Evolutionary conservation across 2,888 invertebrate genomes (phyloP).

Genomic region (Lordiphosa andalusiaca): DNA sequence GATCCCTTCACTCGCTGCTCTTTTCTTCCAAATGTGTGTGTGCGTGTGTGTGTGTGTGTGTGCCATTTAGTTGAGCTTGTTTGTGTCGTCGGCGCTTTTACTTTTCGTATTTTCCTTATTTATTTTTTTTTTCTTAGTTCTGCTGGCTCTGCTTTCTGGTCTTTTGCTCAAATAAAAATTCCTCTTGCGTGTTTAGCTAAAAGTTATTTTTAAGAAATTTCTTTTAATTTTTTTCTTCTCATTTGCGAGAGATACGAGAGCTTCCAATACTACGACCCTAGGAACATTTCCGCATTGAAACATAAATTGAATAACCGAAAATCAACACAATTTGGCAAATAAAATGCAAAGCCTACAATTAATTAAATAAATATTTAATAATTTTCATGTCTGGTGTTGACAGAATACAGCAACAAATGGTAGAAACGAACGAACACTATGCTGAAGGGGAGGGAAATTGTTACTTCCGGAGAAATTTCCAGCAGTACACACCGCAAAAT

Average conservation of each 20-base stretch:
- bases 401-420: too few species aligned
- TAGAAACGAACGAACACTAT: too few species aligned
- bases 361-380: constrained; percentile 7
- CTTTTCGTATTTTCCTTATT: constrained; percentile 46
- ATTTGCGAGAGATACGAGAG: constrained; percentile 56
- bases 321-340: constrained; percentile 11
- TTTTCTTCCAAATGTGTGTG: constrained; percentile 38
- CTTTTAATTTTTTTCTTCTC: constrained; percentile 62
- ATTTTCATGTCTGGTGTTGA: background rate
- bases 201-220: constrained; percentile 79
- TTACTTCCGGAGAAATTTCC: too few species aligned
- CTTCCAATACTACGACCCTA: constrained; percentile 53
- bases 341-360: constrained; percentile 8
- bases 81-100: constrained; percentile 55
- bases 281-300: constrained; percentile 29
- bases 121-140: constrained; percentile 2
- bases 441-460: too few species aligned
- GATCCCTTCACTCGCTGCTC: constrained; percentile 13
- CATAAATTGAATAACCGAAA: too few species aligned
- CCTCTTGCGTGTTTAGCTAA: constrained; percentile 79
- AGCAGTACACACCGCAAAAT: too few species aligned
- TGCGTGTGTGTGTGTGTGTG: constrained; percentile 24
- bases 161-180: constrained; percentile 74
- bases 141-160: constrained; percentile 30
- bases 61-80: constrained; percentile 46